Evolutionary conservation across 2,797 vertebrate genomes (phyloP).

Genomic region (Falco cherrug): DNA sequence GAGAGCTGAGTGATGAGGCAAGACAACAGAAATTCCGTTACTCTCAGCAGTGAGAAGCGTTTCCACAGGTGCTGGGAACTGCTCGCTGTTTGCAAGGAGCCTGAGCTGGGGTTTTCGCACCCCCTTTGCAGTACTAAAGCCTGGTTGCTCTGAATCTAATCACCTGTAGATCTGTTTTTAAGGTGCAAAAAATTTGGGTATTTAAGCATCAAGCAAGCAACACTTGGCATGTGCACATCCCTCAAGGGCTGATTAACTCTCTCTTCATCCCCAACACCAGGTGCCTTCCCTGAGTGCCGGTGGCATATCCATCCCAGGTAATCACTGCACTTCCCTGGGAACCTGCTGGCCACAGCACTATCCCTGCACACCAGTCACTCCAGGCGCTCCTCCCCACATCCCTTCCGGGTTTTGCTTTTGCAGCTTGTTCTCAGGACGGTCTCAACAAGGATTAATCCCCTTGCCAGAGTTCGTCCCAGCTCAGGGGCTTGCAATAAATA

Average conservation of each 20-base stretch:
- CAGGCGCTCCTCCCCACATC: rapidly evolving
- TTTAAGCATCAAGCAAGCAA: background rate
- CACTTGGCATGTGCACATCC: background rate
- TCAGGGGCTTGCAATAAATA: background rate
- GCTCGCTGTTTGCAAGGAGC: background rate
- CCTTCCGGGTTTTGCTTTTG: background rate
- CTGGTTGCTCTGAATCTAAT: background rate
- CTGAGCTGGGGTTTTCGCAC: background rate
- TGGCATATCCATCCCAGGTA: no score
- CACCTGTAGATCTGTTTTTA: background rate
- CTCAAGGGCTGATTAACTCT: background rate
- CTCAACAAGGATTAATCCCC: background rate
- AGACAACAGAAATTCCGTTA: background rate
- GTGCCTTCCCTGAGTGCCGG: rapidly evolving
- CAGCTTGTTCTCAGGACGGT: background rate
- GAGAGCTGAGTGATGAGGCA: background rate
- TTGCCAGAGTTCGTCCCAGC: rapidly evolving
- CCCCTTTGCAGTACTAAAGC: background rate
- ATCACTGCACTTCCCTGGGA: background rate
- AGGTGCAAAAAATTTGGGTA: background rate
- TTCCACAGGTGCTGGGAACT: background rate
- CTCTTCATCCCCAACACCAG: rapidly evolving
- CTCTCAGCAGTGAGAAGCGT: rapidly evolving
- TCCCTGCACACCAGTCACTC: no score
- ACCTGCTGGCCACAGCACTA: background rate